Evolutionary conservation across 2,113 vertebrate genomes (phyloP), one percentile per base, ranked within the genome.

Genomic region (Centropus unirufus): DNA sequence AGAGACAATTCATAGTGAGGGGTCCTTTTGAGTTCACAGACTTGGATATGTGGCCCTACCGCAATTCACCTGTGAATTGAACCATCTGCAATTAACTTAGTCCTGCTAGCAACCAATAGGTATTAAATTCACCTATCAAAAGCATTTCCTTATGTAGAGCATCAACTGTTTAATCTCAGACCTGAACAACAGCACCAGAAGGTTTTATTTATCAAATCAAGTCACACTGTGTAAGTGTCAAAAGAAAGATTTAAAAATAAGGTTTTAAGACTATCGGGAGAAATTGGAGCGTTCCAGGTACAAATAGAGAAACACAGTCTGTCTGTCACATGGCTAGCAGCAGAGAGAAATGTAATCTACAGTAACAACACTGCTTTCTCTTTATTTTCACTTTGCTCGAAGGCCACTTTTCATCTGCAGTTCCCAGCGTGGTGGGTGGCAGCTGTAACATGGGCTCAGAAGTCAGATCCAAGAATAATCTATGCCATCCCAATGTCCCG

Each of bases 151-250:
- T 87, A 67, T 75, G 78, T 30, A 96, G 79, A 86, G 14, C 87
- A 92, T 82, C 51, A 94, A 93, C 90, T 70, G 81, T 85, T 96
- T 67, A 85, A 94, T 96, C 90, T 94, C 92, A 91, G 89, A 69
- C 54, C 69, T 9, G 74, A 92, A 92, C 80, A 95, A 83, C 77
- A 87, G 83, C 87, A 87, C 77, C 87, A 95, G 94, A 86, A 78
- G 93, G 78, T 87, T 95, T 97, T 97, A 97, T 97, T 97, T 96
- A 95, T 95, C 77, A 91, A 95, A 94, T 95, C 85, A 78, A 94
- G 73, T 89, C 96, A 90, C 40, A 27, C 93, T 44, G 55, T 80
- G 91, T 96, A 92, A 91, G 94, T 95, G 90, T 96, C 95, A 94
- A 95, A 95, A 93, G 94, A 75, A 81, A 95, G 94, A 91, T 87